Conservation (phyloP, 2,888 invertebrate genomes). For the Acanthoscelides obtectus region DNA sequence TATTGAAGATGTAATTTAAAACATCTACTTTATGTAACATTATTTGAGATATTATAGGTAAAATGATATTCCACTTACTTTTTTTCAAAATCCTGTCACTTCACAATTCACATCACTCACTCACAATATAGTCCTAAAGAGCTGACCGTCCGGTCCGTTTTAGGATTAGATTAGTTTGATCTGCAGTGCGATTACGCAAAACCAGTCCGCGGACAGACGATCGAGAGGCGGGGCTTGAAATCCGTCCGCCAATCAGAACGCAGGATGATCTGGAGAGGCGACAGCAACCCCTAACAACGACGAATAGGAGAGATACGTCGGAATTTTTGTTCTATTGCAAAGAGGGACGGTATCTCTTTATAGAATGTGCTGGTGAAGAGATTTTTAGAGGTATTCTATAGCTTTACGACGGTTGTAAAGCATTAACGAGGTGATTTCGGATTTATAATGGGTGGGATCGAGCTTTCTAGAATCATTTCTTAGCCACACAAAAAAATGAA, state of each 20-base stretch:
- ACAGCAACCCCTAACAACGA: conserved; percentile 29
- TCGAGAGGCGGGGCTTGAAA: conserved; percentile 19
- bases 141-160: conserved; percentile 11
- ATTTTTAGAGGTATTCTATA: neutral
- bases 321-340: conserved; percentile 8
- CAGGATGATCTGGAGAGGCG: conserved; percentile 25
- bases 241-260: conserved; percentile 25
- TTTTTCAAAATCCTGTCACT: neutral
- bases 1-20: too few relatives aligned
- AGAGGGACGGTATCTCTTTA: conserved; percentile 7
- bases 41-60: too few relatives aligned
- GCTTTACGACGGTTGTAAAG: neutral
- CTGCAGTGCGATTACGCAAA: conserved; percentile 20
- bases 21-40: too few relatives aligned
- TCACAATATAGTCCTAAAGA: conserved; percentile 14
- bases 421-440: neutral
- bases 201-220: conserved; percentile 23
- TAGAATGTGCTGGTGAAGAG: neutral
- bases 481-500: too few relatives aligned
- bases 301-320: conserved; percentile 27
- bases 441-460: too few relatives aligned
- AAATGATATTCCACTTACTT: neutral
- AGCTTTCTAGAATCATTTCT: too few relatives aligned
- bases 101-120: neutral
- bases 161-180: conserved; percentile 20